These are phyloP conservation scores for Nephrotoma appendiculata DNA, from an alignment of 2,888 invertebrate genomes.

Conservation along the genomic window DNA sequence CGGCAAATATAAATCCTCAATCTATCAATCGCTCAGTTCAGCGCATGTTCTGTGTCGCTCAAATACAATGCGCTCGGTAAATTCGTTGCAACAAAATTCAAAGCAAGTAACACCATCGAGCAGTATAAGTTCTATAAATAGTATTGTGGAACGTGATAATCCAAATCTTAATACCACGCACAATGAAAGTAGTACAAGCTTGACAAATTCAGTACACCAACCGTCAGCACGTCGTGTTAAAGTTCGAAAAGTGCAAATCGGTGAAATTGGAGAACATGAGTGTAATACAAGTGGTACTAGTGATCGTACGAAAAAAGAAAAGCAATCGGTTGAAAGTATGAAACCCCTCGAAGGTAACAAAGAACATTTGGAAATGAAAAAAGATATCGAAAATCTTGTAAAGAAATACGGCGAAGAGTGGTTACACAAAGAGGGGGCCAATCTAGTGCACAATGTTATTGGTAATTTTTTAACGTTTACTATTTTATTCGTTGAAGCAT, in stretches of 20 bases:
- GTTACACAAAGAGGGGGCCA: slow-evolving; percentile 39
- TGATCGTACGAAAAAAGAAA: slow-evolving; percentile 12
- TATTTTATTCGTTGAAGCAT: not conserved
- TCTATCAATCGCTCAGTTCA: slow-evolving; percentile 5
- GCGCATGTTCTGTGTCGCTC: not conserved
- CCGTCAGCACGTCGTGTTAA: slow-evolving; percentile 19
- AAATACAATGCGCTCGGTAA: slow-evolving; percentile 4
- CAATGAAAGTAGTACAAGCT: not conserved
- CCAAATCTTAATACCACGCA: not conserved
- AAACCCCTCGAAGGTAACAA: slow-evolving; percentile 20
- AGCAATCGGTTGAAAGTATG: slow-evolving; percentile 1
- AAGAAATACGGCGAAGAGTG: slow-evolving; percentile 44
- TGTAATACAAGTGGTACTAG: slow-evolving; percentile 13
- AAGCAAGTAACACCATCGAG: slow-evolving; percentile 22
- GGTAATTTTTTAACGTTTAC: slow-evolving; percentile 21
- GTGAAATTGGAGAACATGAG: slow-evolving; percentile 30
- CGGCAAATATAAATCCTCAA: slow-evolving; percentile 27
- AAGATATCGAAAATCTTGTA: slow-evolving; percentile 40
- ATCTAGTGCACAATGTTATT: slow-evolving; percentile 38
- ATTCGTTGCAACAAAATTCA: slow-evolving; percentile 9
- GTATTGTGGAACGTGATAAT: slow-evolving; percentile 13
- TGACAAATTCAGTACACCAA: slow-evolving; percentile 10
- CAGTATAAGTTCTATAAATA: slow-evolving; percentile 24
- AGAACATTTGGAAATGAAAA: slow-evolving; percentile 42
- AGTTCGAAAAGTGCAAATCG: slow-evolving; percentile 31